Base-by-base conservation (phyloP, 2,113 vertebrate species). In the Hippopotamus amphibius region DNA sequence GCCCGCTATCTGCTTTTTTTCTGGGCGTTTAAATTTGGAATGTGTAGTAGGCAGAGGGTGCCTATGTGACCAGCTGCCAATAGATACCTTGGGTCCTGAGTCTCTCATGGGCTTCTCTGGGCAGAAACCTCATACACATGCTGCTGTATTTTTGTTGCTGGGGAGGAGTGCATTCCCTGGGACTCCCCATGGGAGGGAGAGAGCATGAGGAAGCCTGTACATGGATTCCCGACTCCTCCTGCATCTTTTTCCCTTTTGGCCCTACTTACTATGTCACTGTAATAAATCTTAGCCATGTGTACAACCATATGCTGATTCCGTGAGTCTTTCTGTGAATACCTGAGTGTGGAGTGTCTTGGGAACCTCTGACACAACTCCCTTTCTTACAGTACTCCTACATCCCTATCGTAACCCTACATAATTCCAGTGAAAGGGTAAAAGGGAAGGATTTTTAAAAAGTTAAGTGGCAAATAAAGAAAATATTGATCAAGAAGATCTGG, bases 351-450 rank as follows among this genome's bases (percentile, higher is more conserved):
- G 0, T 72, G 10, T 61, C 84, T 74, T 53, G 22, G 37, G 41
- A 15, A 69, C 15, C 17, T 24, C 37, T 83, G 71, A 48, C 3
- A 76, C 41, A 69, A 68, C 28, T 6, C 48, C 46, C 37, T 79
- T 86, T 43, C 50, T 90, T 41, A 59, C 0, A 14, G 14, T 61
- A 17, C 8, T 86, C 43, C 12, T 15, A 48, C 15, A 41, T 65
- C 33, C 41, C 14, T 71, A 19, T 15, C 48, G 15, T 87, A 71
- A 69, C 22, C 21, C 28, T 81, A 24, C 7, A 77, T 2, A 28
- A 17, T 93, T 76, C 90, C 33, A 86, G 46, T n/a, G 76, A 57
- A 53, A 93, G 30, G 50, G n/a, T 57, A 71, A 95, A 63, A 57
- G 74, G 26, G 53, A 57, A 79, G 6, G 7, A 17, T n/a, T 90